Conservation (phyloP, 2,113 vertebrate genomes). For the pig (Sus scrofa) region T2T-Sscrofa CM000817.6:50490001-50490500, state of each 20-base stretch:
- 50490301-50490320: not conserved
- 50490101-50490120: no score
- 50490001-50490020: no score
- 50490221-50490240: not conserved
- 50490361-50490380: not conserved
- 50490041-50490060: no score
- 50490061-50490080: no score
- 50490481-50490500: not conserved
- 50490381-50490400: not conserved
- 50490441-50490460: not conserved
- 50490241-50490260: not conserved
- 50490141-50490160: no score
- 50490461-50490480: not conserved
- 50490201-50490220: no score
- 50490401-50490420: not conserved
- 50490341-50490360: not conserved
- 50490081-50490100: no score
- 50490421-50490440: no score
- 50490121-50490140: no score
- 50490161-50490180: no score
- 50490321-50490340: not conserved
- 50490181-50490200: not conserved
- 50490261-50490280: not conserved
- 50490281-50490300: not conserved
- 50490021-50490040: no score